phyloP scores from a whole-genome alignment of 2,797 vertebrate genomes.

The Alosa sapidissima region DNA sequence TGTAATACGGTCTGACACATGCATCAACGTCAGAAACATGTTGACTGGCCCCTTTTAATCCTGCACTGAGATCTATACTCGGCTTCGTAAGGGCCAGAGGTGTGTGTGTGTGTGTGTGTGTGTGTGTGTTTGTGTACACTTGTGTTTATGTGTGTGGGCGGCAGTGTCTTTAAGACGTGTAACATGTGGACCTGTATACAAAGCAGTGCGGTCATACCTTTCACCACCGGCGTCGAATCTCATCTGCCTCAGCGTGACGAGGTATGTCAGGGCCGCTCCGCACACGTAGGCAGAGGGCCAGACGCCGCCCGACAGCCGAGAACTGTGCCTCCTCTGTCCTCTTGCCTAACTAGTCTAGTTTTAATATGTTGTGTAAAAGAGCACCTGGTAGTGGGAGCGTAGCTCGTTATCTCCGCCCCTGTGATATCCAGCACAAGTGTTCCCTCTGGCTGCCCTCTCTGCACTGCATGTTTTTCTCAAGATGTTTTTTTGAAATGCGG shows the following conservation, averaged over 20 bases:
- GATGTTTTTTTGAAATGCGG: conserved; percentile 29
- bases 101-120: not conserved
- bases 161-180: conserved; percentile 39
- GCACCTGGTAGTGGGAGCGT: conserved; percentile 50
- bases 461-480: conserved; percentile 26
- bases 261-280: conserved; percentile 64
- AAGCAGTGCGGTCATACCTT: conserved; percentile 59
- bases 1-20: conserved; percentile 18
- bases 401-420: conserved; percentile 63
- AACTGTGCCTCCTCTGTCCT: conserved; percentile 25
- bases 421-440: conserved; percentile 29
- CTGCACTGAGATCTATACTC: not conserved
- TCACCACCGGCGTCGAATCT: conserved; percentile 66
- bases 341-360: conserved; percentile 67
- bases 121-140: not conserved
- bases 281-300: conserved; percentile 52
- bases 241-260: conserved; percentile 68
- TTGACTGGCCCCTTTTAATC: conserved; percentile 11
- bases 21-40: conserved; percentile 2
- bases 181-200: conserved; percentile 61
- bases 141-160: not conserved
- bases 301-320: conserved; percentile 43
- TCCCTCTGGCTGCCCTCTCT: conserved; percentile 31
- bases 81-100: not conserved
- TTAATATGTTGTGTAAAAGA: conserved; percentile 68